Base-by-base conservation (phyloP, 2,113 vertebrate genomes). In the Dromiciops gliroides region DNA sequence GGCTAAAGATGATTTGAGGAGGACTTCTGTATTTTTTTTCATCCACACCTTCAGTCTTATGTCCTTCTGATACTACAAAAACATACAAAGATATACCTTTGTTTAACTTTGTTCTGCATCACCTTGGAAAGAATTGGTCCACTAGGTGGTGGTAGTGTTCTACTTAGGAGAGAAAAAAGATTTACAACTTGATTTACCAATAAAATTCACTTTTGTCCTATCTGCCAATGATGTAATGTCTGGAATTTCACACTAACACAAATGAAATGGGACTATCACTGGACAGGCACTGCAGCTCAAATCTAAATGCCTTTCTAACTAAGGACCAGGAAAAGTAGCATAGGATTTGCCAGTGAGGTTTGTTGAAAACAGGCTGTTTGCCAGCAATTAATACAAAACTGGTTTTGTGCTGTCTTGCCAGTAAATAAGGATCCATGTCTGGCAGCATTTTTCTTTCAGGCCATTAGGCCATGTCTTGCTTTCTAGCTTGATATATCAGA, bases 111-210 rank as follows among this genome's bases (percentile, higher is more conserved):
- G n/a, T 37, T 24, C 9, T 24, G 19, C 10, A 0, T 48, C 91
- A 89, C 93, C 94, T 91, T 96, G 92, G 93, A 94, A 50, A 95
- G 67, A 83, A 10, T 51, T 7, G 75, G 67, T 89, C 98, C 98
- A 94, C 98, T 98, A 98, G 98, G 95, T 98, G 98, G 98, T 75
- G 96, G 97, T 98, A 95, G 94, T 96, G 98, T 97, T 97, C 97
- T 96, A 8, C 0, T 95, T 8, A 44, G 92, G 89, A 91, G 14
- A 94, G 91, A 50, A 56, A 24, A 52, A 47, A 50, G 88, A 14
- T 2, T 52, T 37, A 48, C 44, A 92, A 89, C 51, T 51, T 31
- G 6, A 83, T 89, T 91, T 95, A 26, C 92, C 51, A 28, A 49
- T 89, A 93, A 50, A 16, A 51, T n/a, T 51, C 44, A 90, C 96